Evolutionary conservation across 2,888 invertebrate genomes (phyloP), one percentile per base, ranked within the genome.

Genomic region (Leptopterna dolabrata): DNA sequence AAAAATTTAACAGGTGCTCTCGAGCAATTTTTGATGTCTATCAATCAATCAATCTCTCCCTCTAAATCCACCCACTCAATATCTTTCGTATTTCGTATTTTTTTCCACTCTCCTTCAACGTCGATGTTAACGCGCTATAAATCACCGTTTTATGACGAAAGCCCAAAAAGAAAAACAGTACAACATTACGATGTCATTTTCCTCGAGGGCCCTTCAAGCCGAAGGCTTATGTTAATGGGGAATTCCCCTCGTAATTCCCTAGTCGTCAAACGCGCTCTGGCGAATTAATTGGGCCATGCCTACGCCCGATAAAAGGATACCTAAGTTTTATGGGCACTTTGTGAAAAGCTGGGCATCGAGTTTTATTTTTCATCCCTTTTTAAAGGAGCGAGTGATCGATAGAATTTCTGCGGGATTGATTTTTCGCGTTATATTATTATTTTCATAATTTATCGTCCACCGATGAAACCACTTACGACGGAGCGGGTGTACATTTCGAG

Each of bases 221-320:
- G 45, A 36, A 36, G 55, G 81, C 73, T 85, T 85, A 85, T 85
- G 85, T 45, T 76, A 85, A 85, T 85, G 85, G 71, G 45, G 45
- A 36, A 84, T 84, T 70, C 71, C 43, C 27, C 85, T 76, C 85
- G 76, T 85, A 73, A 85, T 85, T 85, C 45, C 76, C 47, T 30
- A 85, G 85, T 85, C 71, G 85, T 71, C 85, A 85, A 81, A 85
- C 76, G 71, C 76, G 27, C 45, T 85, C 85, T 73, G 30, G 71
- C 85, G 73, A 73, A 85, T 85, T 63, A 85, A 85, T 85, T 85
- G 71, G 73, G 71, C 73, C 27, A 73, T 45, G 24, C 83, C 45
- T 51, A 29, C 27, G 6, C 13, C 27, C 24, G 63, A 63, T 63
- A 63, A 63, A 63, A 63, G 24, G 19, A 63, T 24, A 63, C 19